phyloP scores from a whole-genome alignment of 1,140 invertebrate species.

The Thaumetopoea pityocampa region DNA sequence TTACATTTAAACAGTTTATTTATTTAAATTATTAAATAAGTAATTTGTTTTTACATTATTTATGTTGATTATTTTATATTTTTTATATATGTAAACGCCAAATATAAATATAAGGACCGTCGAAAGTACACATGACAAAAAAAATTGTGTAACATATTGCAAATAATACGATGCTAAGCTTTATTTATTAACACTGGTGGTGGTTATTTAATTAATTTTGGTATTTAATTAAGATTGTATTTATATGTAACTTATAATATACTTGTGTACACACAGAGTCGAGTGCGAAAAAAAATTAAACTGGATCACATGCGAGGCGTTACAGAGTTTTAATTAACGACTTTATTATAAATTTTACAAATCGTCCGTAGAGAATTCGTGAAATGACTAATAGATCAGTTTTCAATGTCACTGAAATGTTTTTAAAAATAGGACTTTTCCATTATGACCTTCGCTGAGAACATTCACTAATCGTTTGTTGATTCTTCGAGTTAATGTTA shows the following conservation, averaged over 20 bases:
- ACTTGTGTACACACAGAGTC: slow-evolving; percentile 59
- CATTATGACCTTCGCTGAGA: slow-evolving; percentile 41
- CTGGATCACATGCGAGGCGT: too few relatives aligned
- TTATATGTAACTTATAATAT: slow-evolving; percentile 16
- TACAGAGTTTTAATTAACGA: too few relatives aligned
- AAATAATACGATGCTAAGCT: slow-evolving; percentile 34
- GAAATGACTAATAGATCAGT: not conserved
- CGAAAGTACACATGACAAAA: slow-evolving; percentile 64
- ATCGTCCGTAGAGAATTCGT: too few relatives aligned
- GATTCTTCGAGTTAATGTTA: too few relatives aligned
- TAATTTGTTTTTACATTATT: too few relatives aligned
- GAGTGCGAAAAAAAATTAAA: slow-evolving; percentile 12
- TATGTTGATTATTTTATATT: too few relatives aligned
- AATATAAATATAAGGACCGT: slow-evolving; percentile 56
- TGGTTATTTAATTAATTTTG: too few relatives aligned
- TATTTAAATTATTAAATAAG: too few relatives aligned
- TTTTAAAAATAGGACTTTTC: slow-evolving; percentile 44
- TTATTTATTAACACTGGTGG: slow-evolving; percentile 58
- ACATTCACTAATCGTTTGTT: slow-evolving; percentile 43
- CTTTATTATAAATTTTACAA: too few relatives aligned
- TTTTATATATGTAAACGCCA: too few relatives aligned
- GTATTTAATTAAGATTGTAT: slow-evolving; percentile 34
- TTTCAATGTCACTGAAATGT: slow-evolving; percentile 45
- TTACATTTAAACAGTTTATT: too few relatives aligned
- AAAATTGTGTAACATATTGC: slow-evolving; percentile 24